Evolutionary conservation across 2,888 invertebrate genomes (phyloP).

Genomic region (Dimorphilus gyrociliatus): DNA sequence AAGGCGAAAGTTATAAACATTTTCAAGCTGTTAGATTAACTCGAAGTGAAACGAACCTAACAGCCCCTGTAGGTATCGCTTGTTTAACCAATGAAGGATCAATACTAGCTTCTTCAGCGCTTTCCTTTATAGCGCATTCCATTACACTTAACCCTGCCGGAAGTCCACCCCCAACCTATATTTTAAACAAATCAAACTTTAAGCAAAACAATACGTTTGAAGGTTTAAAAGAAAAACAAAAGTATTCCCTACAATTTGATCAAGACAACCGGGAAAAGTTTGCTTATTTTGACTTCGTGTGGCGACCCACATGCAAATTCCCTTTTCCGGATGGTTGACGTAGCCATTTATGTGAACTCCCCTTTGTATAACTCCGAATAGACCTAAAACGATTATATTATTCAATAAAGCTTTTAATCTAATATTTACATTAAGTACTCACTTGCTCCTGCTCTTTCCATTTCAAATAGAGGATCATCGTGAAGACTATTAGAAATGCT

Average conservation of each 20-base stretch:
- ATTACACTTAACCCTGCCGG: constrained; percentile 70
- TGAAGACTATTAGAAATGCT: constrained; percentile 64
- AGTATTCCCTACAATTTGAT: constrained; percentile 55
- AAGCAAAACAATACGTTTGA: neutral
- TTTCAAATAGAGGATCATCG: constrained; percentile 49
- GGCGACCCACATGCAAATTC: constrained; percentile 79
- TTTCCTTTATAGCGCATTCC: constrained; percentile 81
- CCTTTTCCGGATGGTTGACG: constrained; percentile 63
- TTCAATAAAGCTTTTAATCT: neutral
- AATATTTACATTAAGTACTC: constrained; percentile 21
- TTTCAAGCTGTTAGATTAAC: neutral
- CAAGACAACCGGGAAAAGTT: constrained; percentile 88
- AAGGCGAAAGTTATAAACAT: neutral
- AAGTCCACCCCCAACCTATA: constrained; percentile 63
- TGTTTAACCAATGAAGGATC: constrained; percentile 58
- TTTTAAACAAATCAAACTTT: constrained; percentile 2
- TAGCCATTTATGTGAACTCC: constrained; percentile 89
- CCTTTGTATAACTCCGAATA: constrained; percentile 82
- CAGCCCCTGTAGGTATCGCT: constrained; percentile 58
- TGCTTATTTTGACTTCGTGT: constrained; percentile 75
- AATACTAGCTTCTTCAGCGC: constrained; percentile 81
- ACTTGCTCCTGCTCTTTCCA: constrained; percentile 84
- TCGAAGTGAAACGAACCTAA: constrained; percentile 47
- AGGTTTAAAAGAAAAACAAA: neutral
- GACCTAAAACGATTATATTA: constrained; percentile 38